These are phyloP conservation scores for Pipa parva DNA, from an alignment of 2,113 vertebrate genomes.

Conservation along the genomic window DNA sequence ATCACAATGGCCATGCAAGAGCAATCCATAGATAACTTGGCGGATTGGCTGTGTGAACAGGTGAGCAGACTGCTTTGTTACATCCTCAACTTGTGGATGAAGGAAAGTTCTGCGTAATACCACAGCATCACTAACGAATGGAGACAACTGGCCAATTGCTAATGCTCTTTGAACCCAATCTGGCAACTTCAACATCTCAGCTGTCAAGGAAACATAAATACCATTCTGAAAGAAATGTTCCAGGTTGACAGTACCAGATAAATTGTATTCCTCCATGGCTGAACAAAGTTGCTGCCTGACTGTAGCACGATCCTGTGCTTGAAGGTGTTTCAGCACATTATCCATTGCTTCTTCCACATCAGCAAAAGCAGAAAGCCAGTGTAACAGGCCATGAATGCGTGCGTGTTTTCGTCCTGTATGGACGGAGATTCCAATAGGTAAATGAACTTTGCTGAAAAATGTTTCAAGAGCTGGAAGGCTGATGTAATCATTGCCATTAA, in stretches of 20 bases:
- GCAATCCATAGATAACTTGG: slow-evolving; percentile 75
- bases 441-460: slow-evolving; percentile 55
- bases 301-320: slow-evolving; percentile 43
- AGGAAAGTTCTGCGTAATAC: slow-evolving; percentile 74
- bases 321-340: slow-evolving; percentile 54
- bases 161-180: slow-evolving; percentile 63
- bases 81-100: slow-evolving; percentile 83
- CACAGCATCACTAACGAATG: slow-evolving; percentile 69
- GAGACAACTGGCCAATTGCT: slow-evolving; percentile 63
- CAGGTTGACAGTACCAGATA: slow-evolving; percentile 56
- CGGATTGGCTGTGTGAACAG: slow-evolving; percentile 68
- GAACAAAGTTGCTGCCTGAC: slow-evolving; percentile 58
- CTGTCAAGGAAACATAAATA: slow-evolving; percentile 44
- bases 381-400: slow-evolving; percentile 70
- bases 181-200: slow-evolving; percentile 54
- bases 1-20: slow-evolving; percentile 48
- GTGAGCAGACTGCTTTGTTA: slow-evolving; percentile 72
- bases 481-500: slow-evolving; percentile 80
- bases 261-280: slow-evolving; percentile 75
- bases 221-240: slow-evolving; percentile 68
- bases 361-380: slow-evolving; percentile 75
- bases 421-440: slow-evolving; percentile 19
- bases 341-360: slow-evolving; percentile 63
- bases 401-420: slow-evolving; percentile 50
- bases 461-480: slow-evolving; percentile 56